phyloP scores from a whole-genome alignment of 2,888 invertebrate species.

The Unio delphinus region DNA sequence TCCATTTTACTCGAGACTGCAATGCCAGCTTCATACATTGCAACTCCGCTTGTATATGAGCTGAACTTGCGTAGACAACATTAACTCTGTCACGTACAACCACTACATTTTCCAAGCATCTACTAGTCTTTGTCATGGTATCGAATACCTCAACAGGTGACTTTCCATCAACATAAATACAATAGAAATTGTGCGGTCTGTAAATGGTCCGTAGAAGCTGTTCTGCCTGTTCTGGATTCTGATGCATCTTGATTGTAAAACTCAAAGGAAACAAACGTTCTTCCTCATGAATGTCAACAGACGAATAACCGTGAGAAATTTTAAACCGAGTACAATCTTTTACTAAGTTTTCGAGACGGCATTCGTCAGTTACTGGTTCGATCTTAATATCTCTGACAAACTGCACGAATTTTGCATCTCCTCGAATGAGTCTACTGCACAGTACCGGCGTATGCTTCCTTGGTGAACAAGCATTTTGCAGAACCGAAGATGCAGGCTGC shows the following conservation, averaged over 20 bases:
- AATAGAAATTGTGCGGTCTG: slow-evolving; percentile 59
- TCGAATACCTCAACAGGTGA: slow-evolving; percentile 19
- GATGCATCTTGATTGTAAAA: slow-evolving; percentile 44
- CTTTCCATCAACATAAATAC: slow-evolving; percentile 59
- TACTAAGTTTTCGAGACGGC: slow-evolving; percentile 11
- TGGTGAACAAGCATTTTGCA: too few relatives aligned
- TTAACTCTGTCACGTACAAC: slow-evolving; percentile 31
- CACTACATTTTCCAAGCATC: slow-evolving; percentile 47
- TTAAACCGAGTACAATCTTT: slow-evolving; percentile 26
- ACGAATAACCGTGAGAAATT: slow-evolving; percentile 22
- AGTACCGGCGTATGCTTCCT: too few relatives aligned
- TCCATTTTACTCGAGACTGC: slow-evolving; percentile 30
- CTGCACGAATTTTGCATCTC: too few relatives aligned
- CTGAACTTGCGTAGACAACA: slow-evolving; percentile 42
- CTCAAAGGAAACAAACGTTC: slow-evolving; percentile 49
- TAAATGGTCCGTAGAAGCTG: slow-evolving; percentile 54
- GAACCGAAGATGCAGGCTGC: too few relatives aligned
- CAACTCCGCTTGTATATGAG: slow-evolving; percentile 41
- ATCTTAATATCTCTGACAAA: too few relatives aligned
- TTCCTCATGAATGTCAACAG: slow-evolving; percentile 12
- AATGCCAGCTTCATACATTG: slow-evolving; percentile 40
- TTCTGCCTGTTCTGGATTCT: slow-evolving; percentile 46
- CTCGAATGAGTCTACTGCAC: too few relatives aligned
- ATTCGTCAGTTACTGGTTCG: not conserved
- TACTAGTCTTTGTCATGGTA: slow-evolving; percentile 27